Percentiles rank a stretch among this genome's conserved stretches.
These are phyloP conservation scores for Metellina segmentata DNA, from an alignment of 2,888 invertebrate genomes.

Conservation along the genomic window DNA sequence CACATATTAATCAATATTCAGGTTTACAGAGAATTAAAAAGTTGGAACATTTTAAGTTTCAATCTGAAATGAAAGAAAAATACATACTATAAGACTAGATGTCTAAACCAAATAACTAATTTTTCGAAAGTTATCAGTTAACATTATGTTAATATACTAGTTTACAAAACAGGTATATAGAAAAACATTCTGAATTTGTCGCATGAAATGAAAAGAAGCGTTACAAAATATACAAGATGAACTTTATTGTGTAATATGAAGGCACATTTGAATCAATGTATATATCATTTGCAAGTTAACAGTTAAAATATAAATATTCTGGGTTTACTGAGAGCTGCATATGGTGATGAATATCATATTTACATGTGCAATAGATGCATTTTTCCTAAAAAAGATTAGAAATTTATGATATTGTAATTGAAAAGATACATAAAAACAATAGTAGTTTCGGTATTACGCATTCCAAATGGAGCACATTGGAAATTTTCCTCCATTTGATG, in stretches of 20 bases:
- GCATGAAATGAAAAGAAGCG: slow-evolving; percentile 15
- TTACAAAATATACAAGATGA: slow-evolving; percentile 22
- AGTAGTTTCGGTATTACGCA: no score
- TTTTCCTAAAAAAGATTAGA: not conserved
- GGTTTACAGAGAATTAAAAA: not conserved
- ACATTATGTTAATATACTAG: not conserved
- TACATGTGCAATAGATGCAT: not conserved
- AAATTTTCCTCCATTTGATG: no score
- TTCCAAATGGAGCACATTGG: no score
- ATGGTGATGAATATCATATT: not conserved
- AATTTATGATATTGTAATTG: no score
- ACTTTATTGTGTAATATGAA: slow-evolving; percentile 58
- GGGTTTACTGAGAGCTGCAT: not conserved
- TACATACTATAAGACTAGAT: not conserved
- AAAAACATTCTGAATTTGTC: not conserved
- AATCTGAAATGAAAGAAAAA: not conserved
- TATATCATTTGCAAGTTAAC: slow-evolving; percentile 7
- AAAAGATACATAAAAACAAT: no score
- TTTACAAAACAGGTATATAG: not conserved
- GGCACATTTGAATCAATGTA: slow-evolving; percentile 71
- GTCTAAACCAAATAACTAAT: not conserved
- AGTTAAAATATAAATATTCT: slow-evolving; percentile 4
- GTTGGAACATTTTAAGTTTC: not conserved
- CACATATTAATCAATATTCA: no score
- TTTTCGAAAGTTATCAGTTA: not conserved